Percentiles rank a stretch among this genome's conserved stretches.
Conservation (phyloP, 2,113 vertebrate species). For the Ia io region DNA sequence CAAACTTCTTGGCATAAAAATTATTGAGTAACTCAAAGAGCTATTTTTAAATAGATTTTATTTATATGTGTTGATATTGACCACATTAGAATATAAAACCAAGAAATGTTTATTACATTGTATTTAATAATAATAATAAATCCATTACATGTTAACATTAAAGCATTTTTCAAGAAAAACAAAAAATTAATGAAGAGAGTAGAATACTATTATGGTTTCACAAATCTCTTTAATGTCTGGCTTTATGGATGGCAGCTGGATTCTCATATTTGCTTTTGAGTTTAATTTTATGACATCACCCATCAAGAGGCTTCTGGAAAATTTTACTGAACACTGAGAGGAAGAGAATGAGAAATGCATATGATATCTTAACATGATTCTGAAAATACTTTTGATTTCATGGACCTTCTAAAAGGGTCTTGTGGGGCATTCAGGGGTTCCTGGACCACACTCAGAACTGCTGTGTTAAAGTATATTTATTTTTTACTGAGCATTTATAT, state of each 20-base stretch:
- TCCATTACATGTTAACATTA: not conserved
- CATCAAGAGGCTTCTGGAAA: not conserved
- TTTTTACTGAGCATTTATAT: not conserved
- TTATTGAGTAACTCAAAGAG: not conserved
- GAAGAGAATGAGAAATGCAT: not conserved
- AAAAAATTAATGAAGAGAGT: not conserved
- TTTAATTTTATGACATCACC: not conserved
- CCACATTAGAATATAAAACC: not conserved
- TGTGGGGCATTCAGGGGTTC: not conserved
- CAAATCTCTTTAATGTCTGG: not conserved
- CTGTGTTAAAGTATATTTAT: not conserved
- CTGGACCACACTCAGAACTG: not conserved
- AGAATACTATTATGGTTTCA: not conserved
- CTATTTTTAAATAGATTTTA: not conserved
- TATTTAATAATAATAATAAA: not conserved
- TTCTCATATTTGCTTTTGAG: not conserved
- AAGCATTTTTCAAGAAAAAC: not conserved
- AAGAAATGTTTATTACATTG: not conserved
- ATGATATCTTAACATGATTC: not conserved
- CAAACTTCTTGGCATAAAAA: conserved; percentile 7
- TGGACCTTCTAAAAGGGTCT: not conserved
- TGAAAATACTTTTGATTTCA: not conserved
- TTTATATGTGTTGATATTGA: not conserved
- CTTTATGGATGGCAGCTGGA: not conserved
- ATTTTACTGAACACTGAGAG: not conserved